phyloP scores from a whole-genome alignment of 2,113 vertebrate genomes.

The Origma solitaria region DNA sequence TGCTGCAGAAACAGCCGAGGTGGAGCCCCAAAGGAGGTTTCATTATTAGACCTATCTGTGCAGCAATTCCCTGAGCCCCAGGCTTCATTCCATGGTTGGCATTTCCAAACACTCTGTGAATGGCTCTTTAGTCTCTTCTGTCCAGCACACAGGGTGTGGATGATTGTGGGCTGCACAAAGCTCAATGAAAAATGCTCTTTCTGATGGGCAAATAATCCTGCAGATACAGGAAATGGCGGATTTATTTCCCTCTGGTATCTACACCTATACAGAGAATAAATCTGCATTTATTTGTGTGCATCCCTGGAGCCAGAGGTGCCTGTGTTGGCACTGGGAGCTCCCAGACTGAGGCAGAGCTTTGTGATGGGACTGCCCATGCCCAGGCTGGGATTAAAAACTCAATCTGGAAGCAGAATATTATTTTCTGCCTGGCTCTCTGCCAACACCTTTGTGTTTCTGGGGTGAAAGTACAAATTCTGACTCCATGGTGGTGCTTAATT shows the following conservation, averaged over 20 bases:
- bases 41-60: not conserved
- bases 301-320: not conserved
- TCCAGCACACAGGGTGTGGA: not conserved
- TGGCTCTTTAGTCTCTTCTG: not conserved
- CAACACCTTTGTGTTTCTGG: not conserved
- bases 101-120: not conserved
- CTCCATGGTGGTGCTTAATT: not conserved
- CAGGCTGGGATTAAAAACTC: not conserved
- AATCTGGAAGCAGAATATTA: not conserved
- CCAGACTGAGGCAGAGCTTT: not conserved
- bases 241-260: not conserved
- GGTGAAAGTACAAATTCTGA: not conserved
- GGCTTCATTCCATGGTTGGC: not conserved
- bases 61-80: not conserved
- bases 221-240: not conserved
- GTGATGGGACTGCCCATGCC: rapidly evolving
- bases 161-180: not conserved
- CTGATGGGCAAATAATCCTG: not conserved
- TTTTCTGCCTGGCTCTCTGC: not conserved
- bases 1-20: not conserved
- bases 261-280: not conserved
- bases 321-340: not conserved
- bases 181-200: not conserved
- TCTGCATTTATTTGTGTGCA: not conserved
- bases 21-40: not conserved